Base-by-base conservation (phyloP, 2,797 vertebrate genomes). In the Oreortyx pictus region DNA sequence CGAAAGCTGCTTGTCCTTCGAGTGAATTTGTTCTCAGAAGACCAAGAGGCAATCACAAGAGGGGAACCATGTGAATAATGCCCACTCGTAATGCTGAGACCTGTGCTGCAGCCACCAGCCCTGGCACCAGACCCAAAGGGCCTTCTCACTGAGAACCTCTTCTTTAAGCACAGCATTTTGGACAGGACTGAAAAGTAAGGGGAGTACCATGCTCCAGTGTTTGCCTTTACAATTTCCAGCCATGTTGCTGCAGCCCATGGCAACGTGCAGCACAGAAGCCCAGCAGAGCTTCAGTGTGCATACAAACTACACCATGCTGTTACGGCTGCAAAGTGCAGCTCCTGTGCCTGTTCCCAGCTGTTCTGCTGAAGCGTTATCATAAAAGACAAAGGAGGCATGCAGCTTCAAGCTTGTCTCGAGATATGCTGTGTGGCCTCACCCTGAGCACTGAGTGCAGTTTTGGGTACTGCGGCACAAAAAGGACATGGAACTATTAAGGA, bases 181-280 rank as follows among this genome's bases (percentile, higher is more conserved):
- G 57, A 33, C 2, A 22, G 18, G 8, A 29, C 24, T 47, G 47
- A 25, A 35, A 52, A 54, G 41, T 2, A 41, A 29, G 7, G 5
- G 12, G 11, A 37, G 24, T 14, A 27, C 24, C 3, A 33, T 10
- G 22, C 44, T n/a, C 17, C 5, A 3, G 61, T 14, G 19, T 4
- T 41, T 61, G 27, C 68, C 31, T 41, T 44, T 39, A 23, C 39
- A 14, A 41, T 46, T 35, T 62, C 14, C 14, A 23, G 39, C 43
- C 31, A 13, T 16, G 3, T 56, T 9, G 8, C 25, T 27, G 35
- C 1, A 52, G 71, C 39, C 9, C 15, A 9, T 0, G 11, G 20
- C 13, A 50, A 43, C 0, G 4, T 23, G 37, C 35, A 70, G 62
- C 37, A 22, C 1, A 25, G 15, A 29, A 56, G 77, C 62, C 14